Conservation (phyloP, 2,888 invertebrate genomes). For the Chaitophorus viminalis region DNA sequence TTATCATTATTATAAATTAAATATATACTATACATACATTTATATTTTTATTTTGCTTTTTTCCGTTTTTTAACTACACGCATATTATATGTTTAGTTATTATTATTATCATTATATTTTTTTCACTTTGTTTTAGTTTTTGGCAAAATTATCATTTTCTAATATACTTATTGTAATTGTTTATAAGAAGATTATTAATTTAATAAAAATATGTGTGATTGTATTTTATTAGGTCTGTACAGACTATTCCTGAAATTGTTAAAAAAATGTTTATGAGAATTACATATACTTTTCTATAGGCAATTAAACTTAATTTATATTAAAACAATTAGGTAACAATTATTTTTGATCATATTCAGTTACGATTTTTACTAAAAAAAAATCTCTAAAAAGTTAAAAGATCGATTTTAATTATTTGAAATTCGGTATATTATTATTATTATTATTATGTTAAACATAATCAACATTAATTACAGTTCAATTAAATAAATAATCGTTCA, state of each 20-base stretch:
- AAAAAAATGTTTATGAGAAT: not conserved
- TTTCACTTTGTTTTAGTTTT: not conserved
- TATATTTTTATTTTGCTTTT: constrained; percentile 38
- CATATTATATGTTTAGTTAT: not conserved
- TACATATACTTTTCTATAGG: not conserved
- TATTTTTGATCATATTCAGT: constrained; percentile 8
- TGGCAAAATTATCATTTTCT: not conserved
- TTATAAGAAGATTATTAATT: constrained; percentile 19
- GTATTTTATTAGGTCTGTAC: not conserved
- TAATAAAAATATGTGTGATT: not conserved
- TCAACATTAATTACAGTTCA: not conserved
- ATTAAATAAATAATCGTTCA: not conserved
- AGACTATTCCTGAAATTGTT: not conserved
- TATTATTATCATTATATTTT: not conserved
- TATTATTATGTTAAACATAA: no score
- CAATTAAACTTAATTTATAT: not conserved
- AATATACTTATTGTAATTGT: not conserved
- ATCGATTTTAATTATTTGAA: no score
- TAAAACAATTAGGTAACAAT: not conserved
- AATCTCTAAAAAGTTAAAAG: no score
- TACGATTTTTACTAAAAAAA: no score
- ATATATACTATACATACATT: not conserved
- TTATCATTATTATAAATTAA: constrained; percentile 5
- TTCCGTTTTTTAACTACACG: constrained; percentile 7
- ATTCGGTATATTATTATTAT: no score